Conservation (phyloP, 2,113 vertebrate species). For the Periophthalmus modestus region DNA sequence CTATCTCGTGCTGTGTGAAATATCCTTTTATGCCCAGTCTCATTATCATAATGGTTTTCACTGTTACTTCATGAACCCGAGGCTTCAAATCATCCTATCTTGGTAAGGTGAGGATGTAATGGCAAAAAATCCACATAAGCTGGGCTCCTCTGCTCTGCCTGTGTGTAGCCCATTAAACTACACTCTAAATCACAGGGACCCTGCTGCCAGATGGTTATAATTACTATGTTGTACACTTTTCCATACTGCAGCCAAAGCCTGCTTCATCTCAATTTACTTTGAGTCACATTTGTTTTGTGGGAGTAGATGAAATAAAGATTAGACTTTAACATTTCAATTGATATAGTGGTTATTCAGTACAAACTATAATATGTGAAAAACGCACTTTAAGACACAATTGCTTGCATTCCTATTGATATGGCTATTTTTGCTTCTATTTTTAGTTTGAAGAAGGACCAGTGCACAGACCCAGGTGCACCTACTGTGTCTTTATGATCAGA, state of each 20-base stretch:
- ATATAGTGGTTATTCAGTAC: not conserved
- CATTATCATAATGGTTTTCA: constrained; percentile 73
- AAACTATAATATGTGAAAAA: not conserved
- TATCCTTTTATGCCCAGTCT: constrained; percentile 67
- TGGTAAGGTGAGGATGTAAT: constrained; percentile 68
- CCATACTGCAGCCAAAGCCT: constrained; percentile 11
- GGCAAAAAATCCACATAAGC: constrained; percentile 65
- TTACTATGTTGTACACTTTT: constrained; percentile 34
- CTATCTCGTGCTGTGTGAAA: constrained; percentile 63
- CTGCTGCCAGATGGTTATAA: constrained; percentile 47
- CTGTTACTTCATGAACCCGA: constrained; percentile 70
- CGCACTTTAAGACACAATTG: not conserved
- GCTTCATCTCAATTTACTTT: constrained; percentile 6
- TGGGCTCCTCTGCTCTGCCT: constrained; percentile 46
- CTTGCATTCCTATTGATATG: not conserved
- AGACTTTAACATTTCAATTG: not conserved
- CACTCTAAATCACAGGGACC: constrained; percentile 50
- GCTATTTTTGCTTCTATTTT: constrained; percentile 19
- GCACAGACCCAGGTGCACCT: constrained; percentile 53
- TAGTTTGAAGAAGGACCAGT: constrained; percentile 13
- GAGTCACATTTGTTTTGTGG: not conserved
- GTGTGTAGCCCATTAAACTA: constrained; percentile 54
- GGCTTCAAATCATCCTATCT: constrained; percentile 69
- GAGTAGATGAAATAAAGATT: not conserved
- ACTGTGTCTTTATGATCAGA: constrained; percentile 42